Evolutionary conservation across 2,888 invertebrate genomes (phyloP), one percentile per base, ranked within the genome.

Genomic region (Eupithecia exiguata): DNA sequence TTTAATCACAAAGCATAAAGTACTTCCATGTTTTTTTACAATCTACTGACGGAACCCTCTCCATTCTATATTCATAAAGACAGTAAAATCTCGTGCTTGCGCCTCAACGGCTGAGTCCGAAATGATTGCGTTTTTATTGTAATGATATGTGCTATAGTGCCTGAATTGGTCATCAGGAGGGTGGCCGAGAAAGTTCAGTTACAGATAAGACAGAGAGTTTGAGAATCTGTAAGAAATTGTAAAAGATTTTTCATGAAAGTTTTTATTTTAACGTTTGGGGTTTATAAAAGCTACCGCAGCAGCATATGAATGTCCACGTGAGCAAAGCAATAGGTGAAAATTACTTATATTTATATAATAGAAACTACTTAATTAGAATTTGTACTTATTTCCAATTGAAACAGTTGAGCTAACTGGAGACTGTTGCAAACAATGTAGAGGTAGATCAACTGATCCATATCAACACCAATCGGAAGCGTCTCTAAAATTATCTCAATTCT

Each of bases 101-200:
- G 69, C 69, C 75, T 74, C 77, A 79, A 83, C 74, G 80, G 70
- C 74, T 68, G 74, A 73, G 81, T 78, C 81, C 77, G 75, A 83
- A 82, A 80, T 81, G 80, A 83, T 82, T 79, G 80, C 76, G 81
- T 83, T 87, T 88, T 87, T 89, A 87, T 86, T 86, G 80, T 84
- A 85, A 86, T 85, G 85, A 88, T 85, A 75, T 70, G 72, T 72
- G 72, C 72, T 72, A 53, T 72, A 72, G 85, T 84, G 79, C 75
- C 82, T 82, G 82, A 84, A 86, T 83, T 83, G 86, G 79, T 85
- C 85, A 87, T 85, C 84, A 82, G 78, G 86, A 83, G 84, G 84
- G 83, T 78, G 84, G 81, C 49, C 81, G 71, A 81, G 78, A 82
- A 84, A 81, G 84, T 77, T 70, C 68, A 75, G 84, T 85, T 85